phyloP scores from a whole-genome alignment of 2,797 vertebrate genomes.

The Gadopsis bispinosus region DNA sequence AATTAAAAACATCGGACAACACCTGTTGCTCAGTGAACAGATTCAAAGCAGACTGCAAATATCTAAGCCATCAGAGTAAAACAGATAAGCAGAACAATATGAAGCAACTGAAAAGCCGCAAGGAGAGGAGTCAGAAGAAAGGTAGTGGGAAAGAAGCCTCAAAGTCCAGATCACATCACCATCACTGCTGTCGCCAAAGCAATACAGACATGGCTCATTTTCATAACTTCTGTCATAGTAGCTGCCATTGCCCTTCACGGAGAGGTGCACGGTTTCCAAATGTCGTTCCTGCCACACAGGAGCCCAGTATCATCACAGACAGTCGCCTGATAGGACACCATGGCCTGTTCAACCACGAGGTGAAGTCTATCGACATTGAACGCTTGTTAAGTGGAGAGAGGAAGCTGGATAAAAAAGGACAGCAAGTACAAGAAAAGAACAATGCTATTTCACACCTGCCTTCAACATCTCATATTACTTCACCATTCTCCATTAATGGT shows the following conservation, averaged over 20 bases:
- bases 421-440: conserved; percentile 36
- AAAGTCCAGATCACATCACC: conserved; percentile 43
- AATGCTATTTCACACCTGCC: conserved; percentile 9
- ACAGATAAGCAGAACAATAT: conserved; percentile 58
- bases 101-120: conserved; percentile 82
- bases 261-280: conserved; percentile 58
- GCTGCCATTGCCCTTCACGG: conserved; percentile 35
- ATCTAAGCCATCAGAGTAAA: conserved; percentile 21
- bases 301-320: conserved; percentile 88
- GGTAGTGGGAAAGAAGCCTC: conserved; percentile 43
- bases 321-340: conserved; percentile 87
- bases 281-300: conserved; percentile 57
- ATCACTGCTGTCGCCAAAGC: conserved; percentile 32
- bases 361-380: conserved; percentile 90
- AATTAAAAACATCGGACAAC: conserved; percentile 46
- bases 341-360: conserved; percentile 90
- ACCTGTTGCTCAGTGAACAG: conserved; percentile 10
- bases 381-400: conserved; percentile 82
- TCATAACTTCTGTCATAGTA: conserved; percentile 51
- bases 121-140: conserved; percentile 77
- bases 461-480: conserved; percentile 24
- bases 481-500: conserved; percentile 16
- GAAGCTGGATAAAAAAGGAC: conserved; percentile 41
- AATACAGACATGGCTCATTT: conserved; percentile 48
- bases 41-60: conserved; percentile 29